These are phyloP conservation scores for Siderastrea siderea DNA, from an alignment of 92 coral and sea anemone genomes.

Conservation along the genomic window DNA sequence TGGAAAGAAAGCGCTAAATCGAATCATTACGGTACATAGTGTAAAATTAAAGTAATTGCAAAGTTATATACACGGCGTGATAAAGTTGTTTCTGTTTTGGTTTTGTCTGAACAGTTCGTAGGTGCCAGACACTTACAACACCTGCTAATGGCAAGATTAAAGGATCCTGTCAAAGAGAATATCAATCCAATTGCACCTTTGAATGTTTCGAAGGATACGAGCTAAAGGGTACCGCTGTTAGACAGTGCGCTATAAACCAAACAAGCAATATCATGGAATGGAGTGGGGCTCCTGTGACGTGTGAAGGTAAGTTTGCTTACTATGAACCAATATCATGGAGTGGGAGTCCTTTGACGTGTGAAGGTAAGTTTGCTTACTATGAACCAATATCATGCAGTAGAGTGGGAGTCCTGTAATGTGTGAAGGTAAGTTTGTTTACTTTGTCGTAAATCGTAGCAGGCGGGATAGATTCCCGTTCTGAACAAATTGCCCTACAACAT, in stretches of 20 bases:
- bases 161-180: slow-evolving; percentile 60
- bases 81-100: neutral
- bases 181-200: slow-evolving; percentile 59
- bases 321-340: no score
- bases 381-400: no score
- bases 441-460: neutral
- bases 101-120: slow-evolving; percentile 61
- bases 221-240: slow-evolving; percentile 69
- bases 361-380: no score
- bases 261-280: slow-evolving; percentile 58
- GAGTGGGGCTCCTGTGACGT: slow-evolving; percentile 62
- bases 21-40: no score
- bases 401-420: no score
- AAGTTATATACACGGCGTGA: no score
- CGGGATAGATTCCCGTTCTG: neutral
- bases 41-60: no score
- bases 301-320: neutral
- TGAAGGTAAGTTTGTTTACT: neutral
- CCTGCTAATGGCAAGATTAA: slow-evolving; percentile 68
- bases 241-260: slow-evolving; percentile 56
- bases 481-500: neutral
- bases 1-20: no score
- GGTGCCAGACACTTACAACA: slow-evolving; percentile 61
- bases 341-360: no score
- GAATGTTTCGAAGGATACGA: slow-evolving; percentile 81